Evolutionary conservation across 2,113 vertebrate species (phyloP).

Genomic region (Mola mola): DNA sequence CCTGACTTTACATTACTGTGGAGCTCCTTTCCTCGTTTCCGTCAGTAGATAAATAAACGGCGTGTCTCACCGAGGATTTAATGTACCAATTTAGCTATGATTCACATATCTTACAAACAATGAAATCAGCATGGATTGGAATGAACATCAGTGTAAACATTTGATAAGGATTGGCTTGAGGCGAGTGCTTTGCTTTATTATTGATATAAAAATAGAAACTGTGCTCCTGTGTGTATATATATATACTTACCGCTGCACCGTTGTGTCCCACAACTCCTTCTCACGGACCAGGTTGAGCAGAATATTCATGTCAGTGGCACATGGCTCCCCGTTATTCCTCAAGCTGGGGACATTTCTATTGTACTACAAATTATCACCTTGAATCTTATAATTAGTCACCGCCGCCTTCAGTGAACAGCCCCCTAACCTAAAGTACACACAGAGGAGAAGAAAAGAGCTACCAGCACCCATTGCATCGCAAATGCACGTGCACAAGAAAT

Average conservation of each 20-base stretch:
- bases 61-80: constrained; percentile 71
- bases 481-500: constrained; percentile 53
- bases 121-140: constrained; percentile 61
- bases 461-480: constrained; percentile 39
- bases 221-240: constrained; percentile 29
- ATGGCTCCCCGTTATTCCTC: constrained; percentile 44
- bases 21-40: constrained; percentile 40
- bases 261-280: constrained; percentile 41
- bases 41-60: constrained; percentile 60
- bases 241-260: constrained; percentile 37
- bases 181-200: constrained; percentile 68
- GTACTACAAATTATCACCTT: constrained; percentile 70
- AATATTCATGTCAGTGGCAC: constrained; percentile 50
- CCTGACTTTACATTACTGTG: constrained; percentile 38
- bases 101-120: constrained; percentile 72
- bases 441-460: constrained; percentile 35
- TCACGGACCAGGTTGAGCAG: constrained; percentile 33
- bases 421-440: constrained; percentile 56
- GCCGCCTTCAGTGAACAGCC: constrained; percentile 55
- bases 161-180: constrained; percentile 74
- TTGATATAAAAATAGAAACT: constrained; percentile 67
- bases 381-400: constrained; percentile 72
- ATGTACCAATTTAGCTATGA: constrained; percentile 73
- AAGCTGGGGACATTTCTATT: constrained; percentile 61
- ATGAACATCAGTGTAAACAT: constrained; percentile 73